phyloP scores from a whole-genome alignment of 2,113 vertebrate genomes.

The Mobula birostris region DNA sequence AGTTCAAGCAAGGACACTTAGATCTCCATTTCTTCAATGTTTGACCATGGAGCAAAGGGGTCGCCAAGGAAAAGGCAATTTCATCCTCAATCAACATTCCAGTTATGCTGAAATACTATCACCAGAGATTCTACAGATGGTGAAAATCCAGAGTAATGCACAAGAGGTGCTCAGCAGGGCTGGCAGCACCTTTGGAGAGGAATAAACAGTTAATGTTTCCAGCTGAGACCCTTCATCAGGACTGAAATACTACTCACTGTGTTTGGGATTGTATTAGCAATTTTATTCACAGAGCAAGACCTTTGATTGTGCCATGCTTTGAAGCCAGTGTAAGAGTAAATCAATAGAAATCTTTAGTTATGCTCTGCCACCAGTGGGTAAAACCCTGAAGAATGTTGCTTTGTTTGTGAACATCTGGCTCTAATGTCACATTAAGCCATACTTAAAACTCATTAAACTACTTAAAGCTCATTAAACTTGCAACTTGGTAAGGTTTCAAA shows the following conservation, averaged over 20 bases:
- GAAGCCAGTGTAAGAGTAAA: neutral
- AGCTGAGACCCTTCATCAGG: too few species aligned
- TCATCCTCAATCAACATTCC: neutral
- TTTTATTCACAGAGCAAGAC: neutral
- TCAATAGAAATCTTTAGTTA: neutral
- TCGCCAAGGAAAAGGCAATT: neutral
- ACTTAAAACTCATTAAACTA: slow-evolving; percentile 27
- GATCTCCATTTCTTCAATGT: neutral
- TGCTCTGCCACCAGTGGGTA: neutral
- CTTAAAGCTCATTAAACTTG: slow-evolving; percentile 23
- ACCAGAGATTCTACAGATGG: too few species aligned
- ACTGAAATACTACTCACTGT: neutral
- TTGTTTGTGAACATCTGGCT: slow-evolving; percentile 31
- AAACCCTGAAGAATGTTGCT: neutral
- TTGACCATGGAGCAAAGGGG: neutral
- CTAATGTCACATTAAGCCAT: neutral
- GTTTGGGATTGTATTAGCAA: neutral
- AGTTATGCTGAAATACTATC: too few species aligned
- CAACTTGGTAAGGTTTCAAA: neutral
- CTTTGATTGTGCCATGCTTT: neutral
- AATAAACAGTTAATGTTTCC: too few species aligned
- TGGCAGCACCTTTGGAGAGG: too few species aligned
- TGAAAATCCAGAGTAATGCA: too few species aligned
- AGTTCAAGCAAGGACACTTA: neutral
- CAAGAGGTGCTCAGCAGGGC: too few species aligned